Conservation (phyloP, 2,888 invertebrate genomes). For the Margaritifera margaritifera region DNA sequence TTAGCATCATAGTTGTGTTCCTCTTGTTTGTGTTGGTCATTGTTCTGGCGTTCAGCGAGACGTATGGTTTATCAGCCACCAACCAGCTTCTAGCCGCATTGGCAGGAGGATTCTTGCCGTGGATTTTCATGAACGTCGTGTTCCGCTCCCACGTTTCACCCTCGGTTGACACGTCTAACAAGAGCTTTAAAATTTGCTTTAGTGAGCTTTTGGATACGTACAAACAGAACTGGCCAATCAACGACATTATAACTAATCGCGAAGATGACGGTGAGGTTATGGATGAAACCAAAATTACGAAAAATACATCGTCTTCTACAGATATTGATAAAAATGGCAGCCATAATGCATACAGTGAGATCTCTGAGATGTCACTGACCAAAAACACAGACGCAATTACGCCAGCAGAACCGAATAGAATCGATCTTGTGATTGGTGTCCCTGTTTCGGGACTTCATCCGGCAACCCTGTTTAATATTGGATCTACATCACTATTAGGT, state of each 20-base stretch:
- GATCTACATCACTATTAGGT: no score
- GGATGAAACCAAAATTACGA: no score
- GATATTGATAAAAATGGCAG: no score
- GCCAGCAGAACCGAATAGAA: no score
- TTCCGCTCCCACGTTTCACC: constrained; percentile 27
- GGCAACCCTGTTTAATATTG: no score
- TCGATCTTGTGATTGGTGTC: no score
- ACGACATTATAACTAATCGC: constrained; percentile 19
- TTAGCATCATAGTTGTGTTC: constrained; percentile 33
- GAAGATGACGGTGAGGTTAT: no score
- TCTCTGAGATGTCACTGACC: no score
- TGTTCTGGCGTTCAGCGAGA: constrained; percentile 45
- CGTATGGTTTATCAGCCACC: constrained; percentile 38
- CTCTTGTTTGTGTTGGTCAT: constrained; percentile 42
- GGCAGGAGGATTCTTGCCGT: constrained; percentile 46
- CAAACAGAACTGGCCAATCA: constrained; percentile 31
- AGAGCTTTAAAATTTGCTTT: constrained; percentile 33
- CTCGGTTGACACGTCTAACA: constrained; percentile 18
- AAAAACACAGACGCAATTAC: no score
- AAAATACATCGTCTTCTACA: no score
- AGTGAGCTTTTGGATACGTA: constrained; percentile 23
- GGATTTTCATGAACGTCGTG: constrained; percentile 37
- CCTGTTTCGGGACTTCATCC: no score
- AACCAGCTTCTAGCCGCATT: constrained; percentile 40
- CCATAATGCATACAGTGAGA: no score